Base-by-base conservation (phyloP, 2,797 vertebrate genomes). In the Lagodon rhomboides region DNA sequence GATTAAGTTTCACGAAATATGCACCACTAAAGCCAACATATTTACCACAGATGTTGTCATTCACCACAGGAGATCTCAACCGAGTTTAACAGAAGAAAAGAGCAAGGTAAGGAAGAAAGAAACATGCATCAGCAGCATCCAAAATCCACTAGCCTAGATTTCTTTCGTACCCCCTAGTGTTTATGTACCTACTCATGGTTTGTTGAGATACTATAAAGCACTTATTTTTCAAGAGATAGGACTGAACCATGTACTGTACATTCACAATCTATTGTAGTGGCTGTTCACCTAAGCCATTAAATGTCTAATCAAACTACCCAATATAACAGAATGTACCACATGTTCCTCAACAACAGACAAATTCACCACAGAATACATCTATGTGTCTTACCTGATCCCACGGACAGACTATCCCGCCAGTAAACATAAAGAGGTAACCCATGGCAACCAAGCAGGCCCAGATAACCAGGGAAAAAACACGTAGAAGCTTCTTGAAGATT, bases 351-450 rank as follows among this genome's bases (percentile, higher is more conserved):
- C 8, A 75, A 69, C 3, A 67, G 47, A 76, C 47, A 30, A 41
- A 73, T 44, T 53, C 3, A 74, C 12, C 11, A 38, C 10, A 63
- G 4, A 71, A 22, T 38, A 43, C 5, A 46, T 64, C 1, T 43
- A 27, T 75, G 4, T 18, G 53, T 74, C 96, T 93, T 96, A 99
- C 98, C 98, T 99, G 98, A 94, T 99, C 98, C 98, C 98, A 99
- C 0, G 98, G 96, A 93, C 96, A 99, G 91, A 99, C 93, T 81
- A 98, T 97, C 78, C 97, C 97, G 22, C 97, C 98, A 12, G 97
- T 98, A 93, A 98, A 98, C 98, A 99, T 98, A 88, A 99, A 99
- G 87, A 99, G 94, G 95, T 98, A 99, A 85, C 97, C 98, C 98
- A 99, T 99, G 92, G 97, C 93, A 92, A 98, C 97, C 80, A 99